Conservation (phyloP, 2,888 invertebrate genomes). For the Byasa hedistus region DNA sequence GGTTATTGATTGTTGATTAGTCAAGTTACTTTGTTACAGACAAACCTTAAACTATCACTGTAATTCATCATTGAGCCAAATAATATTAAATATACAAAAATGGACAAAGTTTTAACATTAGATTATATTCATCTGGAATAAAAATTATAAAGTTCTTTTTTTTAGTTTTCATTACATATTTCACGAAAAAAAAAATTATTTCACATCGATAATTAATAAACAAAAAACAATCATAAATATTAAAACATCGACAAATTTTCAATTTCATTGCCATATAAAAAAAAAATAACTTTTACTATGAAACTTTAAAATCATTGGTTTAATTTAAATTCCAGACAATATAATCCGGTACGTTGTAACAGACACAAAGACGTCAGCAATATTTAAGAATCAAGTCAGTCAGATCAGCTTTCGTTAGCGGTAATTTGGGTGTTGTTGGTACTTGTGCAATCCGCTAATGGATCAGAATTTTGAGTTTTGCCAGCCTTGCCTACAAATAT, state of each 20-base stretch:
- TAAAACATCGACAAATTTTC: background rate
- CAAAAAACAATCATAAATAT: background rate
- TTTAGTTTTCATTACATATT: background rate
- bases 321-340: constrained; percentile 20
- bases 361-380: background rate
- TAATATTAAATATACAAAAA: constrained; percentile 16
- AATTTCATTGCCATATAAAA: no score
- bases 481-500: constrained; percentile 67
- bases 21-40: constrained; percentile 16
- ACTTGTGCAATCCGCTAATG: constrained; percentile 57
- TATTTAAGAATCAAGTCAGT: constrained; percentile 15
- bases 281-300: background rate
- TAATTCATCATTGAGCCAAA: constrained; percentile 31
- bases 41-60: constrained; percentile 28
- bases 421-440: constrained; percentile 43
- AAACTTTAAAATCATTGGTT: background rate
- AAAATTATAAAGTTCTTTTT: background rate
- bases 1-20: constrained; percentile 6
- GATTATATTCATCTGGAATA: constrained; percentile 25
- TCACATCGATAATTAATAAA: background rate
- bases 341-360: constrained; percentile 6
- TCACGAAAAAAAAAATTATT: background rate
- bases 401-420: constrained; percentile 57
- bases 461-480: constrained; percentile 53
- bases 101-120: constrained; percentile 4